Evolutionary conservation across 1,140 invertebrate species (phyloP).

Genomic region (Diorhabda sublineata): DNA sequence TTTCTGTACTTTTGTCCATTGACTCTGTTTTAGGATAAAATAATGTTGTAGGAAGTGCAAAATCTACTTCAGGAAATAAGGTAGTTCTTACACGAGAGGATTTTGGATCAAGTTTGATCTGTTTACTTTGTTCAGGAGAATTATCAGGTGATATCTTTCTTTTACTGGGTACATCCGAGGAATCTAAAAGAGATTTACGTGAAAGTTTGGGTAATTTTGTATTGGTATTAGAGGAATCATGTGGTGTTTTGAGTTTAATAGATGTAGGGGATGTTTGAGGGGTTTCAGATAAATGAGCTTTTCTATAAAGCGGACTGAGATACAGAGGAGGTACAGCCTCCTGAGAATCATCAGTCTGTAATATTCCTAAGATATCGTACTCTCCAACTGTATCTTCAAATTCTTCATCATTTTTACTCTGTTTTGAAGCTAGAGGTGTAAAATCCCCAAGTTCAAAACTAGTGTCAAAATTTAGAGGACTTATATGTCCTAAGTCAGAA

Average conservation of each 20-base stretch:
- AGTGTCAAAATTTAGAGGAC: constrained; percentile 30
- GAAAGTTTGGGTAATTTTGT: constrained; percentile 35
- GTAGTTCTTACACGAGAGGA: constrained; percentile 42
- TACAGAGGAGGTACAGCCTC: constrained; percentile 27
- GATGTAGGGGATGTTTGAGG: constrained; percentile 46
- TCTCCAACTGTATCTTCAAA: constrained; percentile 14
- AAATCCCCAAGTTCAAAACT: constrained; percentile 20
- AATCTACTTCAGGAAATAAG: constrained; percentile 38
- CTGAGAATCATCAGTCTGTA: constrained; percentile 14
- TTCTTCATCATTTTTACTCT: constrained; percentile 1
- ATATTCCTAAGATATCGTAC: constrained; percentile 25
- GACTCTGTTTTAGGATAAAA: constrained; percentile 51
- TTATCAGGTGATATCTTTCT: constrained; percentile 21
- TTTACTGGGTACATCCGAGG: constrained; percentile 22
- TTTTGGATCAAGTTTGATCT: constrained; percentile 36
- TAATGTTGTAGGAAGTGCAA: constrained; percentile 50
- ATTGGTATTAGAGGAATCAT: constrained; percentile 43
- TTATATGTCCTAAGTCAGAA: constrained; percentile 36
- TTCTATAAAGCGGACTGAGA: constrained; percentile 18
- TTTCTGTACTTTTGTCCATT: constrained; percentile 27
- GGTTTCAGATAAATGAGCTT: constrained; percentile 20
- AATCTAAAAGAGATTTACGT: constrained; percentile 36
- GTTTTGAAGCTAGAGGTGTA: not conserved
- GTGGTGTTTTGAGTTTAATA: constrained; percentile 52
- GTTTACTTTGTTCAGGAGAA: constrained; percentile 28